A percentile compares a stretch with the other conserved stretches of the same genome.
These are phyloP conservation scores for Hoplostethus atlanticus DNA, from an alignment of 2,797 vertebrate species.

Conservation along the genomic window DNA sequence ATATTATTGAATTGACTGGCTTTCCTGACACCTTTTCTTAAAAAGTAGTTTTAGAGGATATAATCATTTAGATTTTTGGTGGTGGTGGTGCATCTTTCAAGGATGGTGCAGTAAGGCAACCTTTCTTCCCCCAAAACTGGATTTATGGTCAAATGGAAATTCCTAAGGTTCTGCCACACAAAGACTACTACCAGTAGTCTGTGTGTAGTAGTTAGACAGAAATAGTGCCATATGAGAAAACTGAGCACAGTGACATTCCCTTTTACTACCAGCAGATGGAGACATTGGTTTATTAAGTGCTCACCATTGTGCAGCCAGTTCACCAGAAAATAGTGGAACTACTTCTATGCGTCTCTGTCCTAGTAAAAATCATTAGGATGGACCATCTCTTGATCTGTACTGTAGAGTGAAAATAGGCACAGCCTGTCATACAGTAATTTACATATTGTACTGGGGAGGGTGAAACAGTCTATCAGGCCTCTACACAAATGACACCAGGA, in stretches of 20 bases:
- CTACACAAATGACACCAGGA: background rate
- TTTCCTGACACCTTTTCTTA: too few species aligned
- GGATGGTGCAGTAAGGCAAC: too few species aligned
- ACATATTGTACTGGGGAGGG: background rate
- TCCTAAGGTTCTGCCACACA: too few species aligned
- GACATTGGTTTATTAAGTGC: background rate
- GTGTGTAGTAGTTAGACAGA: too few species aligned
- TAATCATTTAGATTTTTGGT: background rate
- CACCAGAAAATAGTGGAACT: background rate
- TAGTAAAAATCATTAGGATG: too few species aligned
- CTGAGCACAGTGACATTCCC: background rate
- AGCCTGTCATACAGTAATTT: background rate
- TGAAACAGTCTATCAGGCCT: background rate
- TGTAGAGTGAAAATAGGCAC: too few species aligned
- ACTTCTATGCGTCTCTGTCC: background rate
- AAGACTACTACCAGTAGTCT: too few species aligned
- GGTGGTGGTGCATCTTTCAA: too few species aligned
- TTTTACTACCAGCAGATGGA: constrained; percentile 47
- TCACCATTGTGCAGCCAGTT: background rate
- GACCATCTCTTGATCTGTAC: too few species aligned
- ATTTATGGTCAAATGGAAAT: too few species aligned
- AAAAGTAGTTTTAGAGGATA: background rate
- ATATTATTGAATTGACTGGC: background rate
- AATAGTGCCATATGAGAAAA: background rate
- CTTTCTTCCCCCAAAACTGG: too few species aligned